Evolutionary conservation across 2,888 invertebrate species (phyloP), one percentile per base, ranked within the genome.

Genomic region (Amiota mariae): DNA sequence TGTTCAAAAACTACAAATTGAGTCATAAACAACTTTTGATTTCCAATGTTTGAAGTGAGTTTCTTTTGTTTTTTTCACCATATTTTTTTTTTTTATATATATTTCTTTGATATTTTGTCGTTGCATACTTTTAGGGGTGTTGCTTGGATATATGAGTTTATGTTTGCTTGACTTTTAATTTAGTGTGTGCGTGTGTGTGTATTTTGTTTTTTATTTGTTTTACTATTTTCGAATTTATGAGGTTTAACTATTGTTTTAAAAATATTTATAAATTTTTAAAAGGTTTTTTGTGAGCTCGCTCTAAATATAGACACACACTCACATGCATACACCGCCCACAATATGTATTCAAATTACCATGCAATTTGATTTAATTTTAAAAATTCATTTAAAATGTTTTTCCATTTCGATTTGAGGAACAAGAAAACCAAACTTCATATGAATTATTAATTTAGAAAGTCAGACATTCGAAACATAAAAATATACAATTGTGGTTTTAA

Each of bases 21-120:
- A 84, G 84, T 84, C 85, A 84, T 84, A 84, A 84, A 84, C 85
- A 84, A 85, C 84, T 85, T 84, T 84, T 84, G 85, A 84, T 84
- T 84, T 82, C 84, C 79, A 80, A 84, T 81, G 80, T 84, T 63
- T 64, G 70, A 74, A 72, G 47, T 57, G 48, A 8, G 64, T 68
- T 73, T 72, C 70, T 59, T 67, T 73, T 68, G 36, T 49, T 48
- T 49, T 67, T 51, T 46, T 61, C n/a, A n/a, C n/a, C n/a, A n/a
- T n/a, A 48, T 56, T 13, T 68, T 59, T 18, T 24, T 61, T 59
- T 66, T 49, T 24, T 36, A 0, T 36, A 36, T 36, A 1, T 36
- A 36, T 36, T 36, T 70, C 66, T 71, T 66, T 48, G 49, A n/a
- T 12, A 56, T 70, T 71, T 71, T 46, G 49, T 18, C 72, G 71